Evolutionary conservation across 2,113 vertebrate genomes (phyloP).

Genomic region (Pungitius pungitius): DNA sequence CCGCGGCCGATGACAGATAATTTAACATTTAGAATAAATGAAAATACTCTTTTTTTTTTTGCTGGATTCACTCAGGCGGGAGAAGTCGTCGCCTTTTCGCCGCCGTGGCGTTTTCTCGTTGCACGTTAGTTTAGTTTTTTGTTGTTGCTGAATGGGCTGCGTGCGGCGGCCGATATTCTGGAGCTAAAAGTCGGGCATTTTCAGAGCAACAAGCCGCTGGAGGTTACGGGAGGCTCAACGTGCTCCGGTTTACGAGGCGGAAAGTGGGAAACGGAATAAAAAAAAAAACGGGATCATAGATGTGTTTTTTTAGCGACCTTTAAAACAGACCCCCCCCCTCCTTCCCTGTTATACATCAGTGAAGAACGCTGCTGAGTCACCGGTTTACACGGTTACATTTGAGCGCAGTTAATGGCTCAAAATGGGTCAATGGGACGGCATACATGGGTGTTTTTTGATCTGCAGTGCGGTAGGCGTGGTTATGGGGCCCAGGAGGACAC

Average conservation of each 20-base stretch:
- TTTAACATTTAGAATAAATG: constrained; percentile 7
- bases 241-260: constrained; percentile 17
- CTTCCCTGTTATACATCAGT: not conserved
- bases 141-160: constrained; percentile 23
- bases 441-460: constrained; percentile 69
- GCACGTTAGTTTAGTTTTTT: not conserved
- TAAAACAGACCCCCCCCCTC: not conserved
- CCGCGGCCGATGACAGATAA: constrained; percentile 46
- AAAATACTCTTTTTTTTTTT: constrained; percentile 22
- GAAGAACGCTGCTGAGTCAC: constrained; percentile 43
- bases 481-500: constrained; percentile 45
- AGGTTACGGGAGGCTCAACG: constrained; percentile 31
- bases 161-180: constrained; percentile 2
- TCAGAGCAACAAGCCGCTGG: constrained; percentile 20
- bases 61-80: constrained; percentile 26
- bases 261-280: constrained; percentile 24
- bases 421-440: constrained; percentile 31
- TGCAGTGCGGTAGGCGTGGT: constrained; percentile 81
- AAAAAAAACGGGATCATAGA: not conserved
- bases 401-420: not conserved
- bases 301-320: constrained; percentile 2
- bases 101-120: constrained; percentile 1
- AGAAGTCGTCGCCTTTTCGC: constrained; percentile 38
- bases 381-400: not conserved
- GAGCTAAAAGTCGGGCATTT: constrained; percentile 22